phyloP scores from a whole-genome alignment of 64 coral and sea anemone species.

The Acropora tenuis region DNA sequence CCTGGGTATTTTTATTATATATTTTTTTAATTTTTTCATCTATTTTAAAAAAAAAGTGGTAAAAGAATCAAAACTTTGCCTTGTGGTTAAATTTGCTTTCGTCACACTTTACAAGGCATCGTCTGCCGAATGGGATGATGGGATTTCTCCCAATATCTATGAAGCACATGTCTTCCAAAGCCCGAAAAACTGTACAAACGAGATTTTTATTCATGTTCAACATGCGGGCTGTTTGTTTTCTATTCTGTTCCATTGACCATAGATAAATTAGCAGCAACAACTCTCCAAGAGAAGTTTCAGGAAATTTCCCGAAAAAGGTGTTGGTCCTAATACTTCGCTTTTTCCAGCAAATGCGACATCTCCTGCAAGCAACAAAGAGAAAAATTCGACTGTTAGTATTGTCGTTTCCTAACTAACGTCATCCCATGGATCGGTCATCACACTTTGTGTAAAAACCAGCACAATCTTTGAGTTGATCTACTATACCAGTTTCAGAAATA shows the following conservation, averaged over 20 bases:
- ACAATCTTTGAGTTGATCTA: no score
- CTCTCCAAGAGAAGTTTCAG: slow-evolving; percentile 21
- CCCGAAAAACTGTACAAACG: slow-evolving; percentile 15
- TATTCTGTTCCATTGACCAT: neutral
- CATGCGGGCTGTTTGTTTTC: neutral
- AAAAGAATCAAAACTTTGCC: slow-evolving; percentile 9
- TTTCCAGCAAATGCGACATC: slow-evolving; percentile 19
- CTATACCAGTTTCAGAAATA: no score
- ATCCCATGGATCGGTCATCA: no score
- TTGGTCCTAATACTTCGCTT: slow-evolving; percentile 23
- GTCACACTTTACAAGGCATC: neutral
- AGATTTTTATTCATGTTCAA: slow-evolving; percentile 26
- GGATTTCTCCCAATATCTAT: no score
- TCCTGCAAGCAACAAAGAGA: slow-evolving; percentile 15
- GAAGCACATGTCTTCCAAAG: slow-evolving; percentile 31
- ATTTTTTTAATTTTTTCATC: no score
- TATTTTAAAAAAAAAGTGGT: neutral
- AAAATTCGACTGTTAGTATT: neutral
- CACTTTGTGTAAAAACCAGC: no score
- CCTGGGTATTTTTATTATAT: no score
- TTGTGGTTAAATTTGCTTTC: neutral
- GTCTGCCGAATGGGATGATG: neutral
- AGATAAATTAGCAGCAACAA: slow-evolving; percentile 37
- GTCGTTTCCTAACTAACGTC: neutral
- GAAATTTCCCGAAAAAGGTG: slow-evolving; percentile 29